Conservation (phyloP, 2,113 vertebrate genomes). For the Pangasianodon gigas region DNA sequence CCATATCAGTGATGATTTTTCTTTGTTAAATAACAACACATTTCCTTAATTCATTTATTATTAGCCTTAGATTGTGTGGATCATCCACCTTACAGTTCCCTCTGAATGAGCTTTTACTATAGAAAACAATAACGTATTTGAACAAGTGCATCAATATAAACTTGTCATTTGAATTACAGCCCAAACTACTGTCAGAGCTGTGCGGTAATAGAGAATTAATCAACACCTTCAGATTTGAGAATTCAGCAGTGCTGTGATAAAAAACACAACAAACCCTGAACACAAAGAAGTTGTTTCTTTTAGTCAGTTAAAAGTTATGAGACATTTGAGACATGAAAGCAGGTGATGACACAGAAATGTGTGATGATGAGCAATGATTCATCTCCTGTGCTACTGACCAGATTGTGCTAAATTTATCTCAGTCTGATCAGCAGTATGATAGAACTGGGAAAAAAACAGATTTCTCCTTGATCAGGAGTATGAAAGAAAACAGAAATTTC, state of each 20-base stretch:
- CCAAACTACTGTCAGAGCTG: background rate
- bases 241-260: background rate
- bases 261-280: background rate
- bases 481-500: background rate
- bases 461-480: slow-evolving; percentile 4
- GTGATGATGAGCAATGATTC: slow-evolving; percentile 6
- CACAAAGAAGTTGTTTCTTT: background rate
- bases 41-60: background rate
- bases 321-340: slow-evolving; percentile 11
- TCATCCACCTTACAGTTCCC: background rate
- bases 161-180: background rate
- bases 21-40: background rate
- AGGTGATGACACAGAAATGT: slow-evolving; percentile 25
- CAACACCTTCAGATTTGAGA: background rate
- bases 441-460: background rate
- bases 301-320: slow-evolving; percentile 20
- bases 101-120: background rate
- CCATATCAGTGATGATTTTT: background rate
- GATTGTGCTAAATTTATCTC: background rate
- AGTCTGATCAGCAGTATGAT: slow-evolving; percentile 2
- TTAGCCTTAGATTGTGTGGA: background rate
- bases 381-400: background rate
- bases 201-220: background rate
- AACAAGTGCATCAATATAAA: background rate
- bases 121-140: background rate